Base-by-base conservation (phyloP, 2,113 vertebrate species). In the Lepus americanus region DNA sequence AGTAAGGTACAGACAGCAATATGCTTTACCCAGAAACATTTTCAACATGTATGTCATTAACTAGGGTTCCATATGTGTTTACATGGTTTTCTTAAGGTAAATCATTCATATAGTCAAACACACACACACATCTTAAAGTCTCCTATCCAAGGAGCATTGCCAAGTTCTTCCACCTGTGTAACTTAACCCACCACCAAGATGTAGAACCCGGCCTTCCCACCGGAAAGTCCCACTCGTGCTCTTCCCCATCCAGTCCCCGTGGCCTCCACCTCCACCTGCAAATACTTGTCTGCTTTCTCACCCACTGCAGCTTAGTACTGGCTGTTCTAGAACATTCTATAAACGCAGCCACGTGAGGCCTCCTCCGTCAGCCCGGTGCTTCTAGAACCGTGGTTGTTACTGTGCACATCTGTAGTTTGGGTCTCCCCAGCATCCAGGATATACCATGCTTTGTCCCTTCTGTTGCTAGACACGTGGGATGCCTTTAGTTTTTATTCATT, bases 51-150 rank as follows among this genome's bases (percentile, higher is more conserved):
- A 49, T 79, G 53, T 89, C 59, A 94, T 94, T 94, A 95, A 66
- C 73, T 53, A 20, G 76, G 70, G 17, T 72, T 88, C 92, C 96
- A 95, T 95, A 96, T 96, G 96, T 96, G 93, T 95, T 97, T 95
- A 95, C 0, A 69, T 27, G 72, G 90, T 67, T 83, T 76, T 82
- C 81, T 44, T 22, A 61, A 95, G 87, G 93, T 94, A 97, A 92
- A 64, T 72, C 82, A 77, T 95, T 88, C 53, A 63, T 90, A 59
- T 76, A 94, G 74, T 59, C 92, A 97, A 92, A 94, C 20, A 78
- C 16, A 92, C 44, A 92, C 44, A 44, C 33, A 83, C 70, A 67
- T 83, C 66, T 94, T 51, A 63, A 59, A 33, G 44, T 84, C 44
- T 93, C 33, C 85, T 66, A 16, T 61, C 63, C 27, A 23, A 49